Evolutionary conservation across 2,113 vertebrate genomes (phyloP), one percentile per base, ranked within the genome.

Genomic region (Oriolus oriolus): DNA sequence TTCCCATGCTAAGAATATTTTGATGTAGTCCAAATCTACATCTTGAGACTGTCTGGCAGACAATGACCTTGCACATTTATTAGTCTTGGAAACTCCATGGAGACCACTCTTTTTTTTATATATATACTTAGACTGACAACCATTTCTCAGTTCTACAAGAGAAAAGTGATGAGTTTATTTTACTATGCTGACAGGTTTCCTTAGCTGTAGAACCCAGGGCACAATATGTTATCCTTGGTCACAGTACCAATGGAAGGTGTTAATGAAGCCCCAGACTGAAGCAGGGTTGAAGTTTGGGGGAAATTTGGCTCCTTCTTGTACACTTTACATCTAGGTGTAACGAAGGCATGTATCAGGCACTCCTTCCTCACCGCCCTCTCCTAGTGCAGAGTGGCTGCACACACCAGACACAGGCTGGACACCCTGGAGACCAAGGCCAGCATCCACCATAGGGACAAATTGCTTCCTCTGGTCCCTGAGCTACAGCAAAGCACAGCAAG

Each of bases 321-420:
- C 1, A 2, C 30, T 69, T 84, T 8, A 53, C 4, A 28, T 5
- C 23, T 11, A 20, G 13, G 26, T 53, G 28, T n/a, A 71, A 53
- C 0, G 0, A 8, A 52, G 12, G 4, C 44, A 42, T 1, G 2
- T 3, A 37, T 27, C 16, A 30, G 30, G 52, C 16, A 18, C 6
- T 52, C 18, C 41, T 75, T 37, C 37, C 65, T 47, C 41, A 52
- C 11, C 53, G 44, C 33, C 28, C 31, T 69, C 45, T 66, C 15
- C 35, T n/a, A 22, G 23, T 7, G 6, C 31, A 75, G n/a, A 4
- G 16, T 49, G 10, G 16, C 39, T 89, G 39, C 47, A 73, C 44
- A 22, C 3, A 20, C 5, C 61, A 45, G 39, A 10, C 56, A n/a
- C 19, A 31, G 41, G 31, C n/a, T 44, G 22, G 35, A 68, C 10